phyloP scores from a whole-genome alignment of 2,888 invertebrate species.

The Parnassius glacialis region DNA sequence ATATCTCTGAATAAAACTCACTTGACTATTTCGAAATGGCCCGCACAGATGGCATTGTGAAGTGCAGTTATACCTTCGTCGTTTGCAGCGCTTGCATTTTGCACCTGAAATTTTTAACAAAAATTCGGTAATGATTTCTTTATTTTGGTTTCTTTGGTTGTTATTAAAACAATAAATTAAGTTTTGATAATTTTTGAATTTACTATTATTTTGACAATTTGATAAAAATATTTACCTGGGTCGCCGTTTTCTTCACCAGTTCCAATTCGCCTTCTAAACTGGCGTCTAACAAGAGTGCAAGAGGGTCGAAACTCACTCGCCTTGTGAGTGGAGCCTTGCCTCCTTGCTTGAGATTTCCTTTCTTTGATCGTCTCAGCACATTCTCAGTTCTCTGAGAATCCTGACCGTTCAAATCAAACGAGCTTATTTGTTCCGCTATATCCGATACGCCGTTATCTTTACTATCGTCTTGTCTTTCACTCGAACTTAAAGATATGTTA shows the following conservation, averaged over 20 bases:
- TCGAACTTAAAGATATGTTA: conserved; percentile 49
- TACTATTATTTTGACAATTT: no score
- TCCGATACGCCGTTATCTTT: conserved; percentile 66
- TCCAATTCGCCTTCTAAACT: conserved; percentile 99
- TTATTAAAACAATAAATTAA: not conserved
- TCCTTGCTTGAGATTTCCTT: conserved; percentile 89
- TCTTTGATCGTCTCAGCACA: conserved; percentile 84
- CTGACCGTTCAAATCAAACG: conserved; percentile 75
- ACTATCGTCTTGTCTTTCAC: conserved; percentile 66
- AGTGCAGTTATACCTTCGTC: conserved; percentile 99
- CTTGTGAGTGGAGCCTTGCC: conserved; percentile 88
- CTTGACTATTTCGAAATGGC: conserved; percentile 98
- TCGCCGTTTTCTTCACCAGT: conserved; percentile 96
- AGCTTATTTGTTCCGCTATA: conserved; percentile 74
- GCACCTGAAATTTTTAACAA: conserved; percentile 76
- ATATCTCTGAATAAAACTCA: conserved; percentile 54
- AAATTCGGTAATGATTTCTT: not conserved
- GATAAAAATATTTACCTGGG: conserved; percentile 81
- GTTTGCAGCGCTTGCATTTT: conserved; percentile 98
- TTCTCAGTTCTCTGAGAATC: conserved; percentile 81
- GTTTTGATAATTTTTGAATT: no score
- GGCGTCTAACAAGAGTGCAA: conserved; percentile 97
- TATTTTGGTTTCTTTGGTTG: not conserved
- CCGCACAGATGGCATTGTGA: conserved; percentile 99
- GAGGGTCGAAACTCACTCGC: conserved; percentile 97